phyloP scores from a whole-genome alignment of 1,140 invertebrate species.

The Xylocopa sonorina region DNA sequence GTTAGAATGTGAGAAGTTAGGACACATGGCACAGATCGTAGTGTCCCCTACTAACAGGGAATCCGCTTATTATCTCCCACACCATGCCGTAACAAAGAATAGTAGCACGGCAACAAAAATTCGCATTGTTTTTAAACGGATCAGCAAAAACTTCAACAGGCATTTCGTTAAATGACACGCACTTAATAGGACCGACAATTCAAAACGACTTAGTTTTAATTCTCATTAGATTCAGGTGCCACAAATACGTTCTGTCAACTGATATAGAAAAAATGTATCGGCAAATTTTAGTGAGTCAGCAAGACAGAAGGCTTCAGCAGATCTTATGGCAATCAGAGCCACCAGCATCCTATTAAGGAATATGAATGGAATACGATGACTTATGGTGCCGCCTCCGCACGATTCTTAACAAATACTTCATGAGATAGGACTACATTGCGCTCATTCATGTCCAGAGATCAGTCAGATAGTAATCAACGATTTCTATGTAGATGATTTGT shows the following conservation, averaged over 20 bases:
- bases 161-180: background rate
- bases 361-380: conserved; percentile 42
- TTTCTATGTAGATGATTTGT: conserved; percentile 81
- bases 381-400: conserved; percentile 70
- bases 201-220: conserved; percentile 30
- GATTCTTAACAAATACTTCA: conserved; percentile 73
- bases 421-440: conserved; percentile 63
- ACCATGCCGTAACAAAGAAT: conserved; percentile 11
- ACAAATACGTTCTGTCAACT: conserved; percentile 13
- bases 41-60: too few relatives aligned
- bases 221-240: conserved; percentile 13
- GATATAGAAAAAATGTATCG: conserved; percentile 45
- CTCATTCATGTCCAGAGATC: conserved; percentile 58
- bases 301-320: background rate
- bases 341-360: too few relatives aligned
- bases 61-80: background rate
- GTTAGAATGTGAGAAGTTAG: background rate
- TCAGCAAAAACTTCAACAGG: background rate
- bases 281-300: background rate
- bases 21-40: background rate
- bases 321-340: conserved; percentile 28
- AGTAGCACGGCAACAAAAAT: background rate
- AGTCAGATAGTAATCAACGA: conserved; percentile 68
- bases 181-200: background rate
- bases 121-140: background rate